A percentile compares a stretch with the other conserved stretches of the same genome.
Evolutionary conservation across 2,888 invertebrate species (phyloP).

Genomic region (Chloromyia formosa): DNA sequence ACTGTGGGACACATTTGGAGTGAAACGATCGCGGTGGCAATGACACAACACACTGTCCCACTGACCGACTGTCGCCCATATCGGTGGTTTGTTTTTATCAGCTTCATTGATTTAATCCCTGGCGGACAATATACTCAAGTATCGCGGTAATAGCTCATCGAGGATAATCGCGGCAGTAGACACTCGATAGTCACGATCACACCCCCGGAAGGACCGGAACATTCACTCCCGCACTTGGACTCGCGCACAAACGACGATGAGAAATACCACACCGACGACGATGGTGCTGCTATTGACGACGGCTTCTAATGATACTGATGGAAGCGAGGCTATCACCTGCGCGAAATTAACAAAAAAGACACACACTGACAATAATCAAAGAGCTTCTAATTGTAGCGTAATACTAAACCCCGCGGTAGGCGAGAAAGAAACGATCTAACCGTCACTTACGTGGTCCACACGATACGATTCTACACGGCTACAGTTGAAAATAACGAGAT

Average conservation of each 20-base stretch:
- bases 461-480: not conserved
- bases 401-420: not conserved
- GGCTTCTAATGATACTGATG: too few relatives aligned
- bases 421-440: not conserved
- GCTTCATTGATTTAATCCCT: not conserved
- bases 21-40: not conserved
- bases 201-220: not conserved
- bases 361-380: not conserved
- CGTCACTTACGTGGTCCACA: not conserved
- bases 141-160: not conserved
- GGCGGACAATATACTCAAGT: not conserved
- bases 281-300: too few relatives aligned
- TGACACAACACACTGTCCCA: conserved; percentile 4
- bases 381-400: not conserved
- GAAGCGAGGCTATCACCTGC: too few relatives aligned
- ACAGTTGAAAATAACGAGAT: conserved; percentile 6
- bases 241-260: not conserved
- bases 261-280: too few relatives aligned
- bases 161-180: not conserved
- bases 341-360: too few relatives aligned
- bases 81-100: not conserved
- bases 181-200: not conserved
- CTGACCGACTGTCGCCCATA: conserved; percentile 3
- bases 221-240: not conserved
- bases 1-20: not conserved